Evolutionary conservation across 1,140 invertebrate genomes (phyloP), one percentile per base, ranked within the genome.

Genomic region (Bradysia coprophila): DNA sequence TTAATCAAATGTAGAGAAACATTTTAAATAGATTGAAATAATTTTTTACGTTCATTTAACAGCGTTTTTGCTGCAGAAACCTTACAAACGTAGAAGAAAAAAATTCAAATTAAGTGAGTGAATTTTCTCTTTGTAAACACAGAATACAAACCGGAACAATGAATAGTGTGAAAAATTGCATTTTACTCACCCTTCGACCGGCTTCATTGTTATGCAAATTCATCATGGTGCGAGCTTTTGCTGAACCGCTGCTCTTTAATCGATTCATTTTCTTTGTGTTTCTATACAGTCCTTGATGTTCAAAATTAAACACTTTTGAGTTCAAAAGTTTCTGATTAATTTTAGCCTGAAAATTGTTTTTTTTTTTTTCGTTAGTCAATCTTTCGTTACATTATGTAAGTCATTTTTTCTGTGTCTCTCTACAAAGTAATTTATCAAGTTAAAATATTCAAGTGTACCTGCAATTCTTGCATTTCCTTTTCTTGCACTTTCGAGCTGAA

Each of bases 161-260:
- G n/a, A n/a, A n/a, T n/a, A n/a, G n/a, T n/a, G 24, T 28, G 13
- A 8, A 28, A 28, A 28, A 13, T 8, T 28, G 13, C 13, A 28
- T 13, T 22, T 13, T 44, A 67, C 76, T 75, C 71, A 91, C 88
- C 72, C 86, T 71, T 58, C 89, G 66, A 9, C 91, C 90, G 28
- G 87, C 90, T 59, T 94, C 87, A 57, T 94, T 94, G 61, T 95
- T 95, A 58, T 93, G 89, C 19, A 92, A 65, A 67, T 93, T 92
- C 85, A 94, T 93, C 38, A 93, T 66, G 48, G 79, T 78, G 23
- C 82, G 62, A 1, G 81, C 87, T 53, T 91, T 81, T 40, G 80
- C 36, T 15, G 50, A 53, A 21, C 24, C 18, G 11, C 24, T 31
- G 15, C 23, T 33, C 15, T 19, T 41, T 18, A 13, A 31, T 13